phyloP scores from a whole-genome alignment of 2,113 vertebrate species.

The Smithornis capensis region DNA sequence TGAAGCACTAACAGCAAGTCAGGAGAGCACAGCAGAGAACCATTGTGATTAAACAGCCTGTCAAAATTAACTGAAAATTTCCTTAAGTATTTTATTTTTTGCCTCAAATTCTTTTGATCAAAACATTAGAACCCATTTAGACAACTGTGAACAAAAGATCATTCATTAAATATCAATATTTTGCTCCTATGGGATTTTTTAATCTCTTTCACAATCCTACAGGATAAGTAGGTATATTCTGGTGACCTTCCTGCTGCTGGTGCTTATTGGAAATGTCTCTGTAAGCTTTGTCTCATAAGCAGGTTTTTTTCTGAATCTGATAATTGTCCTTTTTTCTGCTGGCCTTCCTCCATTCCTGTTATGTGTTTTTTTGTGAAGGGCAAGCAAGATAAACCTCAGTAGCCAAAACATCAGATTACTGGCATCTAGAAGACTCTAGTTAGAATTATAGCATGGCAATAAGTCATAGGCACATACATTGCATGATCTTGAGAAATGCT shows the following conservation, averaged over 20 bases:
- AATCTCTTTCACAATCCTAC: not conserved
- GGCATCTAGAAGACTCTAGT: not conserved
- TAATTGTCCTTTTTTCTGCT: not conserved
- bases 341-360: not conserved
- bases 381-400: not conserved
- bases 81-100: not conserved
- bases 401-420: not conserved
- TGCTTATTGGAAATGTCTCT: not conserved
- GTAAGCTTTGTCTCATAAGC: not conserved
- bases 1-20: accelerated
- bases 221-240: not conserved
- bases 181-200: not conserved
- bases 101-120: not conserved
- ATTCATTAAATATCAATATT: not conserved
- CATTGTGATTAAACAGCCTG: not conserved
- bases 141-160: not conserved
- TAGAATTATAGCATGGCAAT: not conserved
- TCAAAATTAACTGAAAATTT: not conserved
- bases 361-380: not conserved
- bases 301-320: not conserved
- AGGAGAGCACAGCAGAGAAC: not conserved
- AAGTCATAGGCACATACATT: not conserved
- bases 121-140: not conserved
- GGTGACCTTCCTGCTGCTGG: not conserved
- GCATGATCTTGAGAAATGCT: not conserved